Percentiles rank a stretch among this genome's conserved stretches.
These are phyloP conservation scores for Myoxocephalus aenaeus DNA, from an alignment of 2,797 vertebrate species.

Conservation along the genomic window DNA sequence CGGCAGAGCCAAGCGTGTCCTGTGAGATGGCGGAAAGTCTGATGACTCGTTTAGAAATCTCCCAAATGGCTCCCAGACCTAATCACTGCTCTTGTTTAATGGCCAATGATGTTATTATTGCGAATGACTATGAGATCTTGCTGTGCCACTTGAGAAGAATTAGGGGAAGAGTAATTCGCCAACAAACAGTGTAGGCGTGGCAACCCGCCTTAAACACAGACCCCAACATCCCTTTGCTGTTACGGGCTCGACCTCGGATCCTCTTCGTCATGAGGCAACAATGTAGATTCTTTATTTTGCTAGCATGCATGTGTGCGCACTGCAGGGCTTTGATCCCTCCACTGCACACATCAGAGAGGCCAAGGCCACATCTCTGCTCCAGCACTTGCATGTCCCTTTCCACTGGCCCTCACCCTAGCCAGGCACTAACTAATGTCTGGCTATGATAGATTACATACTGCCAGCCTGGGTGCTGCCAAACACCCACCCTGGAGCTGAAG, in stretches of 20 bases:
- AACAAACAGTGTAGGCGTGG: conserved; percentile 47
- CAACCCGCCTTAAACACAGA: conserved; percentile 43
- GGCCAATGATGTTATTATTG: conserved; percentile 70
- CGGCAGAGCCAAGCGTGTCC: conserved; percentile 19
- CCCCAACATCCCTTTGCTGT: conserved; percentile 7
- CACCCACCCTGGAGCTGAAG: conserved; percentile 29
- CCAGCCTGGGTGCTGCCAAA: conserved; percentile 52
- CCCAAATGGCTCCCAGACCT: conserved; percentile 63
- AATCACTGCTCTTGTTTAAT: conserved; percentile 71
- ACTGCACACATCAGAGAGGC: conserved; percentile 23
- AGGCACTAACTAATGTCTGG: conserved; percentile 60
- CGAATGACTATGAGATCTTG: conserved; percentile 66
- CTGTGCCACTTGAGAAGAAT: conserved; percentile 62
- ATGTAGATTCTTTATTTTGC: conserved; percentile 33
- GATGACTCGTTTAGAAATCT: conserved; percentile 63
- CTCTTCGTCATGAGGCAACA: conserved; percentile 33
- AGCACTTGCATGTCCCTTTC: conserved; percentile 15
- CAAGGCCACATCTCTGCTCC: conserved; percentile 44
- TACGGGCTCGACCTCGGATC: conserved; percentile 18
- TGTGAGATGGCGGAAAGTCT: conserved; percentile 54
- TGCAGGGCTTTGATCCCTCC: conserved; percentile 35
- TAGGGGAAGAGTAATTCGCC: conserved; percentile 55
- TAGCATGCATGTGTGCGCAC: conserved; percentile 21
- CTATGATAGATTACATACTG: conserved; percentile 62
- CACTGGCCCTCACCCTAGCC: conserved; percentile 31